phyloP scores from a whole-genome alignment of 2,888 invertebrate genomes.

The Cryptocheilus praepositus region DNA sequence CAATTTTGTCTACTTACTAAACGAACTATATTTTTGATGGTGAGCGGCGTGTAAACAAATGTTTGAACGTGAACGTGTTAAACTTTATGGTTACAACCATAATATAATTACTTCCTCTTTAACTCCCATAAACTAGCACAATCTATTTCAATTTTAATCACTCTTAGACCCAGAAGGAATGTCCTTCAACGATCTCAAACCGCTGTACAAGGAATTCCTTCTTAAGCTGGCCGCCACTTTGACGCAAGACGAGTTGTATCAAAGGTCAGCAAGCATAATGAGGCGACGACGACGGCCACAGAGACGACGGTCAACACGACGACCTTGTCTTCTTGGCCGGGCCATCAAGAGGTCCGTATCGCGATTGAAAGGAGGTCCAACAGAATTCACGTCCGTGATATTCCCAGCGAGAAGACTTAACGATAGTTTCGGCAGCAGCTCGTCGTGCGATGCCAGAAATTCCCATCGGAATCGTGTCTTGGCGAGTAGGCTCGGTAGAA shows the following conservation, averaged over 20 bases:
- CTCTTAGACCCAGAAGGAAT: constrained; percentile 87
- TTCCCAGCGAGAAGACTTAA: constrained; percentile 71
- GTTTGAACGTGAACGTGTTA: too few species aligned
- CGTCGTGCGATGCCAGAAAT: constrained; percentile 69
- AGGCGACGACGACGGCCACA: constrained; percentile 77
- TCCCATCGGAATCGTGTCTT: constrained; percentile 67
- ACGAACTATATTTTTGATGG: too few species aligned
- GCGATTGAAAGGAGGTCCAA: constrained; percentile 68
- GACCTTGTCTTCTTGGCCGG: constrained; percentile 67
- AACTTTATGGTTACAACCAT: too few species aligned
- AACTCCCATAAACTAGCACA: too few species aligned
- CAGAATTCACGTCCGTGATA: constrained; percentile 74
- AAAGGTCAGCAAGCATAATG: constrained; percentile 93
- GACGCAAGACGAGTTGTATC: constrained; percentile 94
- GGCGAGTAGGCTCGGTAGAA: constrained; percentile 64
- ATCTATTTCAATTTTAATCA: neutral
- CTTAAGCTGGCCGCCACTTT: constrained; percentile 90
- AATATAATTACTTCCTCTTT: too few species aligned
- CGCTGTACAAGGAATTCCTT: constrained; percentile 92
- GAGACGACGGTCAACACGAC: constrained; percentile 65
- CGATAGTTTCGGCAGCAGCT: constrained; percentile 71
- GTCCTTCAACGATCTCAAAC: constrained; percentile 94
- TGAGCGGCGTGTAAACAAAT: too few species aligned
- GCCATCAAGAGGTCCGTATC: constrained; percentile 73
- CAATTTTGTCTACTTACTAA: too few species aligned